Evolutionary conservation across 2,888 invertebrate genomes (phyloP).

Genomic region (Nematopogon swammerdamellus): DNA sequence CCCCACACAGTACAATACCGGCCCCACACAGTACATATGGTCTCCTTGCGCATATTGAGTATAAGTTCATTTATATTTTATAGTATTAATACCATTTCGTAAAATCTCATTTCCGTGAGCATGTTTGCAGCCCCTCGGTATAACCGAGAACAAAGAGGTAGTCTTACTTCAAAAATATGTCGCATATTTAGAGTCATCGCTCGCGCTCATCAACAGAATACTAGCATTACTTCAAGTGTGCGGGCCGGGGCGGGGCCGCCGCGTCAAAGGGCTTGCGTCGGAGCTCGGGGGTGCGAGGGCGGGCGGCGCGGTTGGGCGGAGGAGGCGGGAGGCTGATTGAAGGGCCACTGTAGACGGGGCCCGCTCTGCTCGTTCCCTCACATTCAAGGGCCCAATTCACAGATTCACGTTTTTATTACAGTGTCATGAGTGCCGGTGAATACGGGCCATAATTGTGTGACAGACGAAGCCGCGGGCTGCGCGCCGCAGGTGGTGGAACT

Average conservation of each 20-base stretch:
- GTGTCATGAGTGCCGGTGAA: background rate
- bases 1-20: too few relatives aligned
- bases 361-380: slow-evolving; percentile 48
- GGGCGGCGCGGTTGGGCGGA: too few relatives aligned
- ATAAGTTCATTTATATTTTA: too few relatives aligned
- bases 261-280: slow-evolving; percentile 53
- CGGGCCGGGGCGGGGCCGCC: slow-evolving; percentile 51
- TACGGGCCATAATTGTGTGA: too few relatives aligned
- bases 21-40: too few relatives aligned
- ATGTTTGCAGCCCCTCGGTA: too few relatives aligned
- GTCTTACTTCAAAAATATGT: background rate
- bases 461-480: too few relatives aligned
- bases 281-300: slow-evolving; percentile 41
- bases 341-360: slow-evolving; percentile 54
- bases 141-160: too few relatives aligned
- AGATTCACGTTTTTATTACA: background rate
- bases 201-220: slow-evolving; percentile 55
- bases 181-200: background rate
- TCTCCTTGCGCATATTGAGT: too few relatives aligned
- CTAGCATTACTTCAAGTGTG: slow-evolving; percentile 56
- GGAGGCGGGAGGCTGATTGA: slow-evolving; percentile 38
- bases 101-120: too few relatives aligned
- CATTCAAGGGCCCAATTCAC: slow-evolving; percentile 43
- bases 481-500: too few relatives aligned
- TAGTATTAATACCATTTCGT: too few relatives aligned